phyloP scores from a whole-genome alignment of 2,113 vertebrate genomes.

The Myocastor coypus region DNA sequence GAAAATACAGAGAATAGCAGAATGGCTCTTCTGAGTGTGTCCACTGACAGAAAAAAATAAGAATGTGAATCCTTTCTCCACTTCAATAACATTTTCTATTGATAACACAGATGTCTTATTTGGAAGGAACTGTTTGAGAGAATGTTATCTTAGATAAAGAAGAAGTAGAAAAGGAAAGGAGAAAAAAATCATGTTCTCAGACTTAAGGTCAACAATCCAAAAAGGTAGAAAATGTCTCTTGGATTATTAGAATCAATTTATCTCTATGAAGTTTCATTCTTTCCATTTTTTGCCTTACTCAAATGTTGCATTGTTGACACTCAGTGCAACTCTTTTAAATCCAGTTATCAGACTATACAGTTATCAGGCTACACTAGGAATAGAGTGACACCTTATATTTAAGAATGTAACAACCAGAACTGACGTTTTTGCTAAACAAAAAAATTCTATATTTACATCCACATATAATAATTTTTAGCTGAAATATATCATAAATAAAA shows the following conservation, averaged over 20 bases:
- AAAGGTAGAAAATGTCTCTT: not conserved
- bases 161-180: not conserved
- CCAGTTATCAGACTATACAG: not conserved
- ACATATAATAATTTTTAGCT: too few species aligned
- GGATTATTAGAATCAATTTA: not conserved
- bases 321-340: not conserved
- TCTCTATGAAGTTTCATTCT: not conserved
- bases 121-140: not conserved
- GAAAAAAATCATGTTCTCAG: not conserved
- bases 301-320: not conserved
- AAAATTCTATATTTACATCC: too few species aligned
- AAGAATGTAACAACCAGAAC: not conserved
- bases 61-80: not conserved
- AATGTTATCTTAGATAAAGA: not conserved
- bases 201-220: not conserved
- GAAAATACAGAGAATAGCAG: conserved; percentile 39
- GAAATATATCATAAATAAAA: too few species aligned
- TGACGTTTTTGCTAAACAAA: not conserved
- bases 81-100: conserved; percentile 30
- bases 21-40: conserved; percentile 35
- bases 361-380: not conserved
- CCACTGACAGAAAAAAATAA: not conserved
- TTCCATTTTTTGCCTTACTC: not conserved
- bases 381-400: not conserved
- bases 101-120: conserved; percentile 41